Evolutionary conservation across 2,797 vertebrate genomes (phyloP).

Genomic region (Hippopotamyrus pictus): DNA sequence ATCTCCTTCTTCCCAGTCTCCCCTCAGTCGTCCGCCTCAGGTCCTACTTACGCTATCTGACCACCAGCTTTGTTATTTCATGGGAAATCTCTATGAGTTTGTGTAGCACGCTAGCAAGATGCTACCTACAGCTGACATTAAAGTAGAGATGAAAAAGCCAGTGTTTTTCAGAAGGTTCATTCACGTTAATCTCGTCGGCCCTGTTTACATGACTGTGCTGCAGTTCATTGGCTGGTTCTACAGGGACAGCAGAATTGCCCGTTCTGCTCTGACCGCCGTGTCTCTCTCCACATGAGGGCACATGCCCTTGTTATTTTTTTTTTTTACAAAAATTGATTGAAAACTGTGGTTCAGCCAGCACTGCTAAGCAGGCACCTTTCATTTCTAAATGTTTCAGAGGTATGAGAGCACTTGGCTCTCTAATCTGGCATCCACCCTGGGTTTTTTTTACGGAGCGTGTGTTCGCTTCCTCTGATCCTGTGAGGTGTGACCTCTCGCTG

Average conservation of each 20-base stretch:
- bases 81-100: neutral
- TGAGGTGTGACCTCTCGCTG: conserved; percentile 17
- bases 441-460: neutral
- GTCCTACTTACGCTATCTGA: neutral
- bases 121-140: neutral
- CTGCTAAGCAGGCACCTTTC: conserved; percentile 6
- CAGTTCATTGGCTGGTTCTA: neutral
- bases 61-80: neutral
- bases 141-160: neutral
- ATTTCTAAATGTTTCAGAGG: neutral
- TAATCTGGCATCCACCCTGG: neutral
- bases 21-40: neutral
- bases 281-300: neutral
- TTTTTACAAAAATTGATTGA: neutral
- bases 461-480: neutral
- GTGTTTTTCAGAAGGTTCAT: neutral
- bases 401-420: neutral
- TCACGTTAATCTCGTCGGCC: neutral
- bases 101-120: neutral
- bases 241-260: neutral
- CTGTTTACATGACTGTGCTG: neutral
- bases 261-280: neutral
- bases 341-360: neutral
- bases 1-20: neutral
- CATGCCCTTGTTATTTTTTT: neutral